A percentile compares a stretch with the other conserved stretches of the same genome.
Evolutionary conservation across 2,113 vertebrate species (phyloP).

Genomic region (Sinosuthora webbiana): DNA sequence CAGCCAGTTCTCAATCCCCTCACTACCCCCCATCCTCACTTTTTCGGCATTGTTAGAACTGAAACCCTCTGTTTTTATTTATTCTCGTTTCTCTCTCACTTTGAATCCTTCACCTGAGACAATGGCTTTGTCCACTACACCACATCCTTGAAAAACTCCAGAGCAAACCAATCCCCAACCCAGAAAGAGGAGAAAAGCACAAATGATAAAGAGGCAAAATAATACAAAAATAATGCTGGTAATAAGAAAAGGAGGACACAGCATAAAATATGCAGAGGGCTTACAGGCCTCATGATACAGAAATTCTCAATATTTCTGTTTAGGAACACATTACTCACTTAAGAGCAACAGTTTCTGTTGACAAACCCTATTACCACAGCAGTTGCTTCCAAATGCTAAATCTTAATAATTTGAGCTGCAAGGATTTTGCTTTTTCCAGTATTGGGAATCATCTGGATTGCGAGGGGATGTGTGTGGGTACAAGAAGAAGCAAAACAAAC

Average conservation of each 20-base stretch:
- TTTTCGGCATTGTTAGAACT: neutral
- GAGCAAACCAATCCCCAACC: neutral
- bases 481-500: neutral
- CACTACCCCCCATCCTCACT: neutral
- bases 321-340: neutral
- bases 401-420: neutral
- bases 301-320: neutral
- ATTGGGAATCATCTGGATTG: neutral
- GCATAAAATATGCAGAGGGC: neutral
- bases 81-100: neutral
- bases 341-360: neutral
- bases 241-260: neutral
- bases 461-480: neutral
- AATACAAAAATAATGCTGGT: neutral
- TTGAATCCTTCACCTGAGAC: neutral
- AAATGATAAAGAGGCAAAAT: neutral
- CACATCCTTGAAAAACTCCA: neutral
- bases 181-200: neutral
- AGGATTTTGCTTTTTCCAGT: neutral
- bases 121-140: neutral
- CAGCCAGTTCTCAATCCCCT: neutral
- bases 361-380: neutral
- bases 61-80: rapidly evolving
- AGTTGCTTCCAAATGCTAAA: neutral
- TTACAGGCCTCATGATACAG: neutral